Evolutionary conservation across 2,797 vertebrate genomes (phyloP).

Genomic region (Malurus splendens): DNA sequence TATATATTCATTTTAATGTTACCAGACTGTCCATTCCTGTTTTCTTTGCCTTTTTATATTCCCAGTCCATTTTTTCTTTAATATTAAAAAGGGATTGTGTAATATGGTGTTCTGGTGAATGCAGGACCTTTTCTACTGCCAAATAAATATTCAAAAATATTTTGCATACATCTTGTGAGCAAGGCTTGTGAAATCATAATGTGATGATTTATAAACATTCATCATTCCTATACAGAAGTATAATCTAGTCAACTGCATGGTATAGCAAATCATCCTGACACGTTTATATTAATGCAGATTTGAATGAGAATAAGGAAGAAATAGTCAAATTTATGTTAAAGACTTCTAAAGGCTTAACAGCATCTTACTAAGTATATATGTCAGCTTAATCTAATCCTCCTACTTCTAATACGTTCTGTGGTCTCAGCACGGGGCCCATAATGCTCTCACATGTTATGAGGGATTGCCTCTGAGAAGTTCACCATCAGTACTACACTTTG

Average conservation of each 20-base stretch:
- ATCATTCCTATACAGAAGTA: conserved; percentile 23
- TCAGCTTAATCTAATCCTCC: conserved; percentile 66
- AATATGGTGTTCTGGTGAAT: conserved; percentile 29
- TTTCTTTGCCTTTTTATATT: conserved; percentile 14
- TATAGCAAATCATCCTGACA: conserved; percentile 54
- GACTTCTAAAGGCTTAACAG: conserved; percentile 58
- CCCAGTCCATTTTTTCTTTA: background rate
- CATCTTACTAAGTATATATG: conserved; percentile 63
- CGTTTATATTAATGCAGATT: conserved; percentile 55
- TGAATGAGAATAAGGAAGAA: conserved; percentile 60
- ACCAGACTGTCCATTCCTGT: background rate
- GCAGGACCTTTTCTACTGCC: background rate
- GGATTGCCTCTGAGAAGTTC: conserved; percentile 59
- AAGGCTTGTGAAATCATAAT: conserved; percentile 51
- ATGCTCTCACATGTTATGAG: conserved; percentile 39
- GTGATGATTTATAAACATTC: conserved; percentile 39
- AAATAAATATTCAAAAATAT: conserved; percentile 60
- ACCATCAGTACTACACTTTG: conserved; percentile 23
- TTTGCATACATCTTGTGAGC: conserved; percentile 48
- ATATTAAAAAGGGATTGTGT: conserved; percentile 28
- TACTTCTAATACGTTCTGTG: conserved; percentile 29
- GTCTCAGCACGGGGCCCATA: conserved; percentile 54
- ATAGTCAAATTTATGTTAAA: conserved; percentile 68
- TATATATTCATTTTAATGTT: conserved; percentile 6
- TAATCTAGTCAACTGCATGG: conserved; percentile 46